These are phyloP conservation scores for Anseranas semipalmata DNA, from an alignment of 2,113 vertebrate genomes.

Conservation along the genomic window DNA sequence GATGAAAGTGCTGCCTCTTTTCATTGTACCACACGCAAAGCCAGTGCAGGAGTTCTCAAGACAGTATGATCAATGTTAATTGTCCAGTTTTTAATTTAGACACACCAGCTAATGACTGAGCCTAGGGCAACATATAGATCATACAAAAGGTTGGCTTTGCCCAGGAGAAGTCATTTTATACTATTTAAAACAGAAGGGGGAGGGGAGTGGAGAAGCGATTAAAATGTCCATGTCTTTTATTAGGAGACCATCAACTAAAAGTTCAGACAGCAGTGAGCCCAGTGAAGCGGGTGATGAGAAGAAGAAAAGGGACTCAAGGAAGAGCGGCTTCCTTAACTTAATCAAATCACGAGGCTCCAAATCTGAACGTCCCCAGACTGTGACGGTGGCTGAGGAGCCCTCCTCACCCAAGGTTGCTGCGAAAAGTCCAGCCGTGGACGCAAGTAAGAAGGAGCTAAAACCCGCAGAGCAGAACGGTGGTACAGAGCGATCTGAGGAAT, in stretches of 20 bases:
- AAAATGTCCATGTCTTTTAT: constrained; percentile 8
- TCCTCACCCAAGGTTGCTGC: constrained; percentile 80
- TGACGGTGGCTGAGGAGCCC: constrained; percentile 81
- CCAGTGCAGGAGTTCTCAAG: not conserved
- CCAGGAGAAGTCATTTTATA: not conserved
- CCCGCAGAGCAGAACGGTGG: constrained; percentile 67
- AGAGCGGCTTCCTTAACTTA: constrained; percentile 93
- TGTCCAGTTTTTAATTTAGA: not conserved
- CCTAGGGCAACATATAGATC: not conserved
- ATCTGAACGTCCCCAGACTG: constrained; percentile 82
- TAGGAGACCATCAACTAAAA: constrained; percentile 81
- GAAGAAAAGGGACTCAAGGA: constrained; percentile 92
- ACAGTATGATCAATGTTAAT: not conserved
- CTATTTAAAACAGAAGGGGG: not conserved
- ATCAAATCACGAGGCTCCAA: constrained; percentile 90
- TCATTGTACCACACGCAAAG: not conserved
- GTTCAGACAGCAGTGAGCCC: constrained; percentile 86
- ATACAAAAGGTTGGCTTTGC: not conserved
- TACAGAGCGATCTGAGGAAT: constrained; percentile 85
- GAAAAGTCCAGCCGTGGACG: constrained; percentile 79
- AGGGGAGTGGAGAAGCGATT: not conserved
- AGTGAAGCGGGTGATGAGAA: constrained; percentile 82
- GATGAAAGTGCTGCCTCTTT: not conserved
- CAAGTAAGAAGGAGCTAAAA: constrained; percentile 66
- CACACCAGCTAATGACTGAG: not conserved